Percentiles rank a stretch among this genome's conserved stretches.
phyloP scores from a whole-genome alignment of 2,888 invertebrate species.

The Prosopocoilus inquinatus region DNA sequence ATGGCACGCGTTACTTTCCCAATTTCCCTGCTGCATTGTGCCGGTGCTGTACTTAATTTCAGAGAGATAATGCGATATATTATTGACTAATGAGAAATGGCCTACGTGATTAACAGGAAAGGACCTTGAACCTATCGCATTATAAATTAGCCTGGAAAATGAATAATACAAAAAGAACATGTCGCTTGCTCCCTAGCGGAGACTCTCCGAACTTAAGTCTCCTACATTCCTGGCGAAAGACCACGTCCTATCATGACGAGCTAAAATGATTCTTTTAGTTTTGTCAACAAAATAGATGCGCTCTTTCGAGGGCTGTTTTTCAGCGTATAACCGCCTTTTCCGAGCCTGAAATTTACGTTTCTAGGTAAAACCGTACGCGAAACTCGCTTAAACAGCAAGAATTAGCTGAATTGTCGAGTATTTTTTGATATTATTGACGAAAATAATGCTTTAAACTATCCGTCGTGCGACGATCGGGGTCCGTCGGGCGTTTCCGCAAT shows the following conservation, averaged over 20 bases:
- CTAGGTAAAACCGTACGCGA: constrained; percentile 3
- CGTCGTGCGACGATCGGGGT: constrained; percentile 41
- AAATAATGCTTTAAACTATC: constrained; percentile 38
- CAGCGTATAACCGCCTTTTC: neutral
- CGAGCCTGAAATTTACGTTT: neutral
- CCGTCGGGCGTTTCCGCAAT: constrained; percentile 41
- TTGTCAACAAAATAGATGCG: constrained; percentile 25
- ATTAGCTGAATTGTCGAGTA: constrained; percentile 20
- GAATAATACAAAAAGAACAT: constrained; percentile 41
- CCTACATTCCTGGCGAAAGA: constrained; percentile 49
- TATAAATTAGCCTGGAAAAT: constrained; percentile 46
- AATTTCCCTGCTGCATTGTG: neutral
- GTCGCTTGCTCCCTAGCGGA: constrained; percentile 44
- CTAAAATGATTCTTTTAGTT: constrained; percentile 47
- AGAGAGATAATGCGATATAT: too few relatives aligned
- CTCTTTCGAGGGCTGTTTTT: constrained; percentile 11
- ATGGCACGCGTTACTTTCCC: too few relatives aligned
- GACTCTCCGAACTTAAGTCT: constrained; percentile 38
- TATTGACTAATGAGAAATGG: neutral
- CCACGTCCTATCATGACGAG: constrained; percentile 46
- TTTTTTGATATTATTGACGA: constrained; percentile 36
- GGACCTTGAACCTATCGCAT: constrained; percentile 43
- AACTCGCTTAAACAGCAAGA: constrained; percentile 17
- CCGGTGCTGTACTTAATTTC: neutral
- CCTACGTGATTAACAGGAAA: constrained; percentile 15